Conservation (phyloP, 1,140 invertebrate genomes). For the Diploscapter pachys region DNA sequence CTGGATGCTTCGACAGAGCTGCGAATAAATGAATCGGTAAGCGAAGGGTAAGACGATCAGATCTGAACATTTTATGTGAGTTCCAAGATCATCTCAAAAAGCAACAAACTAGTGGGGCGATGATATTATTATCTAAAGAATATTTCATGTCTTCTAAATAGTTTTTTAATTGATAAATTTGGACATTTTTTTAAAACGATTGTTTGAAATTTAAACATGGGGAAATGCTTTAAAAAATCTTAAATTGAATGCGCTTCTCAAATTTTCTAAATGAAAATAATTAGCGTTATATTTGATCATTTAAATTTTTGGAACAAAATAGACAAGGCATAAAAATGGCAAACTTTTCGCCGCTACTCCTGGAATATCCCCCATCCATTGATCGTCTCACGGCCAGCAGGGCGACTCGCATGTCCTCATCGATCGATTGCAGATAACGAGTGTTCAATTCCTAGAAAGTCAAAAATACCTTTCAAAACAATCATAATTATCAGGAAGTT, state of each 20-base stretch:
- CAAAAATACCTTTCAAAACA: conserved; percentile 1
- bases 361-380: conserved; percentile 30
- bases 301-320: too few species aligned
- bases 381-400: conserved; percentile 27
- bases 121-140: too few species aligned
- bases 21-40: conserved; percentile 32
- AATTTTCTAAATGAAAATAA: background rate
- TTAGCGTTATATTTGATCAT: background rate
- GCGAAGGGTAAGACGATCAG: conserved; percentile 22
- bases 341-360: conserved; percentile 22
- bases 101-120: background rate
- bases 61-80: conserved; percentile 9
- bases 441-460: conserved; percentile 33
- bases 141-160: too few species aligned
- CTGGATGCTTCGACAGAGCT: conserved; percentile 26
- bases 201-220: too few species aligned
- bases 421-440: conserved; percentile 29
- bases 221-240: background rate
- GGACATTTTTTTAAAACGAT: background rate
- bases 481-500: background rate
- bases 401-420: conserved; percentile 34
- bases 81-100: conserved; percentile 1
- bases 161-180: too few species aligned
- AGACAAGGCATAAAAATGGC: background rate
- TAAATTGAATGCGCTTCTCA: background rate